Percentiles rank a stretch among this genome's conserved stretches.
phyloP scores from a whole-genome alignment of 2,113 vertebrate genomes.

The Perca flavescens region DNA sequence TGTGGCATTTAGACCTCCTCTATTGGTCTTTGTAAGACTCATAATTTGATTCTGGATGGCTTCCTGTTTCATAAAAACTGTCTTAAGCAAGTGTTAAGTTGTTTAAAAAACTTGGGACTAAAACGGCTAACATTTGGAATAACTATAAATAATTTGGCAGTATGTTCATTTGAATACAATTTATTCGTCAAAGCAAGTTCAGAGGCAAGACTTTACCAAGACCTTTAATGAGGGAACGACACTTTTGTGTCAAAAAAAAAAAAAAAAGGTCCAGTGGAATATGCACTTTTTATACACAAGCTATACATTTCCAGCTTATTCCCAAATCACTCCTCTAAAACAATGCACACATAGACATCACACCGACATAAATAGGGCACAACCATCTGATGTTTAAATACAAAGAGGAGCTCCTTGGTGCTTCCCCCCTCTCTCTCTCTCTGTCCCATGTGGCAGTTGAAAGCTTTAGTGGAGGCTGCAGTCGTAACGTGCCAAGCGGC shows the following conservation, averaged over 20 bases:
- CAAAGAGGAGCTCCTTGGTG: slow-evolving; percentile 40
- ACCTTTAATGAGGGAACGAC: neutral
- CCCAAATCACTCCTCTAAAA: slow-evolving; percentile 33
- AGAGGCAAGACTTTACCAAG: no score
- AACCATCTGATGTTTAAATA: slow-evolving; percentile 49
- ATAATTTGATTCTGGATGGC: no score
- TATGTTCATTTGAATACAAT: no score
- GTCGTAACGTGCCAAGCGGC: slow-evolving; percentile 32
- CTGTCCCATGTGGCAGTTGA: slow-evolving; percentile 40
- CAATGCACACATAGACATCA: slow-evolving; percentile 20
- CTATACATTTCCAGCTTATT: slow-evolving; percentile 13
- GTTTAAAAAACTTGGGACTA: no score
- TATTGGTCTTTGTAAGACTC: no score
- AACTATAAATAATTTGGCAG: no score
- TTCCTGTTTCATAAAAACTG: no score
- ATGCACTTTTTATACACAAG: neutral
- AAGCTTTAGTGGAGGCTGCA: slow-evolving; percentile 36
- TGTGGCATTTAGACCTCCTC: no score
- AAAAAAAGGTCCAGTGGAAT: slow-evolving; percentile 15
- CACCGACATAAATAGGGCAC: slow-evolving; percentile 66
- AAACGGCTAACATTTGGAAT: no score
- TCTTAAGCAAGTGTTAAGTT: no score
- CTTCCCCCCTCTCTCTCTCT: slow-evolving; percentile 2
- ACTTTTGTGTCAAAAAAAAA: neutral
- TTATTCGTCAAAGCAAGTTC: no score